Conservation (phyloP, 2,797 vertebrate genomes). For the Micrastur ruficollis region DNA sequence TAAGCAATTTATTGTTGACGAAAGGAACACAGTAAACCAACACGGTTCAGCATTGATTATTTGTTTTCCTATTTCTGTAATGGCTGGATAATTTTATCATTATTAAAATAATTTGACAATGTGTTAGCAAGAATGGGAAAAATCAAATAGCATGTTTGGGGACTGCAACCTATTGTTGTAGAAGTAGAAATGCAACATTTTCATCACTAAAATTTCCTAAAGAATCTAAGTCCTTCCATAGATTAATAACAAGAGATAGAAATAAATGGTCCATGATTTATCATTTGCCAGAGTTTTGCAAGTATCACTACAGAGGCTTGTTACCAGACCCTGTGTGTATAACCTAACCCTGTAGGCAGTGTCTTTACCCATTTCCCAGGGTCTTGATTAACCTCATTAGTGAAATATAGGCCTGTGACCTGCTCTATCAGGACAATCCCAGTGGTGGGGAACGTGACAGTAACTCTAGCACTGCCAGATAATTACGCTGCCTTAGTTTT, state of each 20-base stretch:
- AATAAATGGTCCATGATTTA: neutral
- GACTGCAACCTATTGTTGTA: neutral
- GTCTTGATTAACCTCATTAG: constrained; percentile 38
- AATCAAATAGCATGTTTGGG: neutral
- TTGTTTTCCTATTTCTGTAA: neutral
- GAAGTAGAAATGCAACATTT: neutral
- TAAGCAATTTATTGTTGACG: neutral
- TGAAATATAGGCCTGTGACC: constrained; percentile 10
- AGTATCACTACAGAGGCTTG: neutral
- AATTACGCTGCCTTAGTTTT: neutral
- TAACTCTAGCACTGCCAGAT: neutral
- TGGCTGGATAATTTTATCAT: neutral
- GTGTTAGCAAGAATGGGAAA: neutral
- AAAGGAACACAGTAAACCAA: neutral
- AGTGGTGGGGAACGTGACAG: neutral
- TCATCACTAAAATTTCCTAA: neutral
- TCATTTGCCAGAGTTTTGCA: neutral
- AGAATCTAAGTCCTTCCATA: neutral
- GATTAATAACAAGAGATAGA: neutral
- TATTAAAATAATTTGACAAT: neutral
- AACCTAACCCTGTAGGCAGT: neutral
- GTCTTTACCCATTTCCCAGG: constrained; percentile 4
- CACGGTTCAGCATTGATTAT: neutral
- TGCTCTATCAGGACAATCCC: neutral
- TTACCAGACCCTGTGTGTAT: neutral